Evolutionary conservation across 2,113 vertebrate species (phyloP).

Genomic region (Mungos mungo): DNA sequence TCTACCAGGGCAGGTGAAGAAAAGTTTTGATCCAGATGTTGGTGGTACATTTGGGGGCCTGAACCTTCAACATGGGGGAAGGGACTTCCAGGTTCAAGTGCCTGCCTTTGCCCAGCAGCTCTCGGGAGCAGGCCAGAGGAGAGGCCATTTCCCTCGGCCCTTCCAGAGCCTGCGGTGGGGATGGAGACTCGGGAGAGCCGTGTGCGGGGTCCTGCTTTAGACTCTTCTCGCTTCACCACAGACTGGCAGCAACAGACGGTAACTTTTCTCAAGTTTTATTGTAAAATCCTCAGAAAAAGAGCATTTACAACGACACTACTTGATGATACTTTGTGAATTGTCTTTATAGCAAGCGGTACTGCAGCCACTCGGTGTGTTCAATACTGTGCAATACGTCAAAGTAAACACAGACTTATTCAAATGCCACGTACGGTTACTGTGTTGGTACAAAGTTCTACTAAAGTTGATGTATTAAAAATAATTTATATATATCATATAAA

Average conservation of each 20-base stretch:
- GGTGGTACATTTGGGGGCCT: background rate
- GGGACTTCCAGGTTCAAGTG: background rate
- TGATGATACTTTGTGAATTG: slow-evolving; percentile 46
- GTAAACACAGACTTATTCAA: slow-evolving; percentile 61
- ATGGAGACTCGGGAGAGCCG: background rate
- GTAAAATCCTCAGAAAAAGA: slow-evolving; percentile 81
- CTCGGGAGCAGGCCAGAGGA: background rate
- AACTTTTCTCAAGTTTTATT: slow-evolving; percentile 78
- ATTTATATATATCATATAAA: slow-evolving; percentile 77
- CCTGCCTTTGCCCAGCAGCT: background rate
- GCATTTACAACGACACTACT: slow-evolving; percentile 66
- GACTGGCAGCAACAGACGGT: background rate
- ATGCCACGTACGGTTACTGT: slow-evolving; percentile 38
- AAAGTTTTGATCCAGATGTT: background rate
- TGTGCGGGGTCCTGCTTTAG: fast-evolving
- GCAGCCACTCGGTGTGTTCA: slow-evolving; percentile 40
- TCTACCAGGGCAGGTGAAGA: background rate
- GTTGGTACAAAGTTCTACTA: slow-evolving; percentile 80
- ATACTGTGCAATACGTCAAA: background rate
- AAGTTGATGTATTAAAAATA: slow-evolving; percentile 82
- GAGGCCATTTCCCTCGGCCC: background rate
- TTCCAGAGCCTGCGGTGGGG: fast-evolving
- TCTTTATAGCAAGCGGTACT: slow-evolving; percentile 33
- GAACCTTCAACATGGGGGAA: background rate
- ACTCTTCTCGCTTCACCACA: background rate